Conservation (phyloP, 1,140 invertebrate species). For the Musca domestica region DNA sequence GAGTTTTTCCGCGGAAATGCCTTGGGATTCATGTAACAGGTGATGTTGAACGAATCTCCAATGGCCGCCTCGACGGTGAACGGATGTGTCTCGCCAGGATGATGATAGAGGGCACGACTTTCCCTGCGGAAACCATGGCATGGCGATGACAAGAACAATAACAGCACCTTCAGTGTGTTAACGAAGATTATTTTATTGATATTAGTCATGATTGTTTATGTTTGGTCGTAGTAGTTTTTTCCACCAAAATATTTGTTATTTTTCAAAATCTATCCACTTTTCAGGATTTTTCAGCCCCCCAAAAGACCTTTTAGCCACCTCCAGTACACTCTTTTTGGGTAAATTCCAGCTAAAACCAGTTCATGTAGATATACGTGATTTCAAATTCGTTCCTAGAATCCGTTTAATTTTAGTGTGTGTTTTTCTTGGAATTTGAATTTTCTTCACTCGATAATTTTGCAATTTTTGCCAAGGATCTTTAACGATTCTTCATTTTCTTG, state of each 20-base stretch:
- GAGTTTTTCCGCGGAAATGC: slow-evolving; percentile 5
- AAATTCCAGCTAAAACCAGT: too few species aligned
- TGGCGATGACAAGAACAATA: background rate
- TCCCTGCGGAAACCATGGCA: background rate
- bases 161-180: background rate
- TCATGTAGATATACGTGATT: background rate
- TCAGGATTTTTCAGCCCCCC: background rate
- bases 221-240: background rate
- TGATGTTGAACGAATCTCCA: slow-evolving; percentile 22
- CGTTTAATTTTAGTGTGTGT: slow-evolving; percentile 18
- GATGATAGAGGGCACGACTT: background rate
- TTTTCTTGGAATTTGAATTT: slow-evolving; percentile 21
- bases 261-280: background rate
- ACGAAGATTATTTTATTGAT: background rate
- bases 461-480: background rate
- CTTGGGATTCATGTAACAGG: slow-evolving; percentile 24
- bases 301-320: slow-evolving; percentile 6
- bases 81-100: slow-evolving; percentile 22
- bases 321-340: background rate
- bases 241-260: background rate
- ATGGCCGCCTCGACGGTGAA: slow-evolving; percentile 13
- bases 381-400: slow-evolving; percentile 6
- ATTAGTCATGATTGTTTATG: slow-evolving; percentile 4
- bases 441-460: background rate
- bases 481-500: background rate